Percentiles rank a stretch among this genome's conserved stretches.
phyloP scores from a whole-genome alignment of 2,888 invertebrate genomes.

The Trachelus iudaicus region DNA sequence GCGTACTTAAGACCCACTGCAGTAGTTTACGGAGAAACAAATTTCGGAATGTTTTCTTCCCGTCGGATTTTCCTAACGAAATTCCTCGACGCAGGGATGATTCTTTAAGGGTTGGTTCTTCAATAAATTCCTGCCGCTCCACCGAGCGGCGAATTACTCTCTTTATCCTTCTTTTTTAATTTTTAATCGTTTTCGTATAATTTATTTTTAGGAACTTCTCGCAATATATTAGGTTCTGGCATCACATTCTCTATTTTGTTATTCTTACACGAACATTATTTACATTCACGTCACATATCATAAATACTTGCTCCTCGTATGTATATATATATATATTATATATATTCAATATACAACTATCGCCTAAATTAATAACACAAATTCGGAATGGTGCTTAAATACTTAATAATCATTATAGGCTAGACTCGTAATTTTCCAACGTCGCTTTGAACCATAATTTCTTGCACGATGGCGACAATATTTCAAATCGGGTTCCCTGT shows the following conservation, averaged over 20 bases:
- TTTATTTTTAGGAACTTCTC: conserved; percentile 59
- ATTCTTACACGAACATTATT: conserved; percentile 41
- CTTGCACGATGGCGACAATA: not conserved
- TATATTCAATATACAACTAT: conserved; percentile 5
- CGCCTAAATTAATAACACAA: not conserved
- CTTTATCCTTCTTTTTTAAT: not conserved
- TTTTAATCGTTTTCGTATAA: conserved; percentile 17
- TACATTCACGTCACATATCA: conserved; percentile 39
- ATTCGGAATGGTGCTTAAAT: not conserved
- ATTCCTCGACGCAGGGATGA: no score
- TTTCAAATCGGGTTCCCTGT: not conserved
- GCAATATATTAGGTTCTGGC: conserved; percentile 41
- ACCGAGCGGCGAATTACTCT: not conserved
- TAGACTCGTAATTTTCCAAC: not conserved
- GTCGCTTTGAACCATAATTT: not conserved
- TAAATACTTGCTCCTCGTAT: conserved; percentile 33
- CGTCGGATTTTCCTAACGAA: not conserved
- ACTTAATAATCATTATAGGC: not conserved
- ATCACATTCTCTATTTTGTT: conserved; percentile 40
- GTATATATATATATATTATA: conserved; percentile 14
- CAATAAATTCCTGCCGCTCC: not conserved
- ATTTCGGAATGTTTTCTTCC: not conserved
- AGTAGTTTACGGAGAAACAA: not conserved
- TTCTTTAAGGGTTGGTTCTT: not conserved
- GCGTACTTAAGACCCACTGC: not conserved